These are phyloP conservation scores for Platichthys flesus DNA, from an alignment of 2,113 vertebrate species.

Conservation along the genomic window DNA sequence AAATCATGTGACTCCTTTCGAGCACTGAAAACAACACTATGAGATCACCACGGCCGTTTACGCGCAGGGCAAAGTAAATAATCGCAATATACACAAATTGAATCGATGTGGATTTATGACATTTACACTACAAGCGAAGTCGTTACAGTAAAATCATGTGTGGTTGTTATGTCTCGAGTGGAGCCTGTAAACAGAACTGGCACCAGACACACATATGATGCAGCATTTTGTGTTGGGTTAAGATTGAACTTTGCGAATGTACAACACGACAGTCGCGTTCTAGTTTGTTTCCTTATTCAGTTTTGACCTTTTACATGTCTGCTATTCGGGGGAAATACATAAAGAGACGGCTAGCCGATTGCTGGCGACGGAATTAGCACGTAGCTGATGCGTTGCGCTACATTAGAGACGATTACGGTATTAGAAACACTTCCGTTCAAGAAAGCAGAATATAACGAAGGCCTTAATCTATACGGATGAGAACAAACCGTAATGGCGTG, in stretches of 20 bases:
- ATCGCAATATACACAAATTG: neutral
- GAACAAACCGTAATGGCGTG: neutral
- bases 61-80: neutral
- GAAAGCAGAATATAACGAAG: neutral
- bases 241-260: neutral
- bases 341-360: slow-evolving; percentile 21
- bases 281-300: neutral
- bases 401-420: neutral
- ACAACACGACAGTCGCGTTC: neutral
- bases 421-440: neutral
- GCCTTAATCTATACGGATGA: neutral
- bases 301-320: neutral
- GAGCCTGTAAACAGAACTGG: neutral
- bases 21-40: neutral
- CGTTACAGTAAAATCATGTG: neutral
- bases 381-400: neutral
- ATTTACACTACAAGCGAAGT: neutral
- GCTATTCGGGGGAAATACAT: slow-evolving; percentile 15
- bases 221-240: slow-evolving; percentile 8
- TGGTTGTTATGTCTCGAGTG: neutral
- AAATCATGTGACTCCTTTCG: slow-evolving; percentile 45
- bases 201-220: slow-evolving; percentile 23
- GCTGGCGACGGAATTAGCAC: slow-evolving; percentile 6
- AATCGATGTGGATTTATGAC: neutral
- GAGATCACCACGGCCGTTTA: slow-evolving; percentile 5